phyloP scores from a whole-genome alignment of 2,113 vertebrate genomes.

The Aviceda subcristata region DNA sequence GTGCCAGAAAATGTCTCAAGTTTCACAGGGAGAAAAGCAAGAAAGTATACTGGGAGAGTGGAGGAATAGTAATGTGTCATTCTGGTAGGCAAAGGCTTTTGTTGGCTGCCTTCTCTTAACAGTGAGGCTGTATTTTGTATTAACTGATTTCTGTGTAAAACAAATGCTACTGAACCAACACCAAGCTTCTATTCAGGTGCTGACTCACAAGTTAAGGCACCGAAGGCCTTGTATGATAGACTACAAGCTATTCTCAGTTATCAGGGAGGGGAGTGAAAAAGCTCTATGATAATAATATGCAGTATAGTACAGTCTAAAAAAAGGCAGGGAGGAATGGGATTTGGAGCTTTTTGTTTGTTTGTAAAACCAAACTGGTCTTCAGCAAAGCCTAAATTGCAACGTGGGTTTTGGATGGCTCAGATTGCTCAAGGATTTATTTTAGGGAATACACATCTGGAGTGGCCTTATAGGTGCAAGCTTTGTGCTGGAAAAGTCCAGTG shows the following conservation, averaged over 20 bases:
- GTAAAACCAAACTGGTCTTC: neutral
- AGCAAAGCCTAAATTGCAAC: neutral
- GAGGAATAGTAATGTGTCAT: neutral
- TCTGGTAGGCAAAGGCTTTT: neutral
- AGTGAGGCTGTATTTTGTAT: neutral
- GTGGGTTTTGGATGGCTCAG: neutral
- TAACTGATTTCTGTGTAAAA: neutral
- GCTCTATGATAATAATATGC: neutral
- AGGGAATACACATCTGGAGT: neutral
- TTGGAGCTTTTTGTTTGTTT: neutral
- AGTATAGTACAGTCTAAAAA: neutral
- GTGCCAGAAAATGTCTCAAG: neutral
- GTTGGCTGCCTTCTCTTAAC: neutral
- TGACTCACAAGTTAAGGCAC: neutral
- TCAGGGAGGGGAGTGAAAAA: neutral
- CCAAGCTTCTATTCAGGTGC: neutral
- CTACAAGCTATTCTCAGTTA: neutral
- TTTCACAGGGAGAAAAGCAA: neutral
- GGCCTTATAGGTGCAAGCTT: neutral
- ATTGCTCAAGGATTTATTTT: neutral
- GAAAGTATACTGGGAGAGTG: neutral
- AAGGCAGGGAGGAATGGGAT: neutral
- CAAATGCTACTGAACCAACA: rapidly evolving
- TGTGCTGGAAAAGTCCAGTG: neutral
- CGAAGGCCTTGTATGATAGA: neutral